Conservation (phyloP, 1,140 invertebrate genomes). For the Dinoponera quadriceps region DNA sequence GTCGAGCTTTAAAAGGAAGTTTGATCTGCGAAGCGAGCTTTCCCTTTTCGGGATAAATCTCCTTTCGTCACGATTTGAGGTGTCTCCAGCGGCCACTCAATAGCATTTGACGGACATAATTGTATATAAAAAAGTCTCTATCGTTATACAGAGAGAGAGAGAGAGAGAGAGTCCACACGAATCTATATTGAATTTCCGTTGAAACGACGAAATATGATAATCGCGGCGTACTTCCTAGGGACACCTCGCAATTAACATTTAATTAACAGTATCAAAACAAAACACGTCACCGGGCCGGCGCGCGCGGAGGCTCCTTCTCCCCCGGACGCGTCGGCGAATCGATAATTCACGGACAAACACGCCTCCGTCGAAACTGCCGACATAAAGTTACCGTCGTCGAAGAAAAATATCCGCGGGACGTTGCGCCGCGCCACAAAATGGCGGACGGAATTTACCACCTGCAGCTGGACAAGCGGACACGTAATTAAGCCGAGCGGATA, state of each 20-base stretch:
- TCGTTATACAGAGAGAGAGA: too few relatives aligned
- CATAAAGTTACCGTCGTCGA: conserved; percentile 19
- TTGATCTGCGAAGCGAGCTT: too few relatives aligned
- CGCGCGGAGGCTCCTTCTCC: neutral
- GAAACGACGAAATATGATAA: neutral
- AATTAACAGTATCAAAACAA: conserved; percentile 22
- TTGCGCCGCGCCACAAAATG: conserved; percentile 57
- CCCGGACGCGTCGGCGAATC: neutral
- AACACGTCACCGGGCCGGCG: neutral
- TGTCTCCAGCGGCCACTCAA: too few relatives aligned
- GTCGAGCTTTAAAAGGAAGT: too few relatives aligned
- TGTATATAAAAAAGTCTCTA: too few relatives aligned
- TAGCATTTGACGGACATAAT: too few relatives aligned
- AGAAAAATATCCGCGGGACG: conserved; percentile 55
- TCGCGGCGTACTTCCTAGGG: neutral
- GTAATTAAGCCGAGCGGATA: conserved; percentile 82
- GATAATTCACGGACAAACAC: conserved; percentile 42
- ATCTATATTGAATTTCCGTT: neutral
- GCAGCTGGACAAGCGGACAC: conserved; percentile 80
- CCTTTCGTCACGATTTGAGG: too few relatives aligned
- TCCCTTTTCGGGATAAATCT: too few relatives aligned
- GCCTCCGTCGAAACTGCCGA: conserved; percentile 6
- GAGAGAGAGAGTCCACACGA: neutral
- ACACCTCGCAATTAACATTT: neutral
- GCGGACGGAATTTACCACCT: conserved; percentile 78